These are phyloP conservation scores for Dendrocincla fuliginosa DNA, from an alignment of 2,797 vertebrate genomes.

Conservation along the genomic window DNA sequence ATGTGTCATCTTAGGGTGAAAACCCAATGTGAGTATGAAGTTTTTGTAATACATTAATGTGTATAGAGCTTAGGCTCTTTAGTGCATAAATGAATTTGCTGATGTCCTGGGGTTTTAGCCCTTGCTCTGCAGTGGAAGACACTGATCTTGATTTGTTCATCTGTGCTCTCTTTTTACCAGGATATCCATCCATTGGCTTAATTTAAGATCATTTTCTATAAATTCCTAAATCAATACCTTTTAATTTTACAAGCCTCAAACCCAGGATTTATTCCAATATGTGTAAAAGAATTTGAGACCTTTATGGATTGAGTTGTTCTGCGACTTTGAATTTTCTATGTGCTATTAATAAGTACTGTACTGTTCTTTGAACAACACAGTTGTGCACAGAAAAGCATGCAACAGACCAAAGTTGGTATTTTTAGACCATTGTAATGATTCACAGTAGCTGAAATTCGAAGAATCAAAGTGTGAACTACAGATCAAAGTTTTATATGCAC, in stretches of 20 bases:
- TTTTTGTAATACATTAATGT: background rate
- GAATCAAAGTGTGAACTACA: background rate
- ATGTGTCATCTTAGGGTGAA: background rate
- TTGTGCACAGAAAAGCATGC: background rate
- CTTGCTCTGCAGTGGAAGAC: background rate
- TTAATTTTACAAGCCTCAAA: background rate
- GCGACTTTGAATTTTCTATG: background rate
- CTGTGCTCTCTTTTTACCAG: background rate
- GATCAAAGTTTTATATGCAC: background rate
- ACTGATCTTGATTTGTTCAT: accelerated
- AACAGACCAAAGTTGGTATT: background rate
- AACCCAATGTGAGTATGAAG: background rate
- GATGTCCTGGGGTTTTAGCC: background rate
- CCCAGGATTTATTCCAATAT: background rate
- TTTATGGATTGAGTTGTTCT: background rate
- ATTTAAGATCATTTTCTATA: background rate
- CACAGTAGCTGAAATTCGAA: background rate
- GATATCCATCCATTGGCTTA: background rate
- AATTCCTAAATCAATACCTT: background rate
- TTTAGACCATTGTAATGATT: background rate
- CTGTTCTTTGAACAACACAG: background rate
- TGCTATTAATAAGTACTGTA: background rate
- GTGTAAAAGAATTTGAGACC: background rate
- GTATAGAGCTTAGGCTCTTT: background rate
- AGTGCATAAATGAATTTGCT: background rate